Evolutionary conservation across 2,888 invertebrate species (phyloP).

Genomic region (Latrodectus hesperus): DNA sequence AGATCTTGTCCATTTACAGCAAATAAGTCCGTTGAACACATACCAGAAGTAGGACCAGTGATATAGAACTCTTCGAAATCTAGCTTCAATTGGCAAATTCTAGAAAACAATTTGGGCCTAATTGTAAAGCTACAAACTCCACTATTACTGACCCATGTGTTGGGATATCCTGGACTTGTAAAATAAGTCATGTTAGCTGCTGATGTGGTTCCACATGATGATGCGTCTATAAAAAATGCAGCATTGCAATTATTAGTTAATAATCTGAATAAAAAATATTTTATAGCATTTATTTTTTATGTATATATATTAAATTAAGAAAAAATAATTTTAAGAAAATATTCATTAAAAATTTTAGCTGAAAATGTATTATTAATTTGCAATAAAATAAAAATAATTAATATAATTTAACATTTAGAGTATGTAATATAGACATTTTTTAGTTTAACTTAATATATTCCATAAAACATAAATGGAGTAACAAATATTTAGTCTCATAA

Average conservation of each 20-base stretch:
- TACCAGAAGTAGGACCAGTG: conserved; percentile 63
- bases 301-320: no score
- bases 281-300: no score
- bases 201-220: conserved; percentile 46
- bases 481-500: no score
- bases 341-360: no score
- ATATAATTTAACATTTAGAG: no score
- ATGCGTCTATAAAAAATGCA: conserved; percentile 25
- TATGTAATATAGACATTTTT: no score
- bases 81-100: conserved; percentile 70
- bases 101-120: conserved; percentile 54
- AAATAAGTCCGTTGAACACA: conserved; percentile 67
- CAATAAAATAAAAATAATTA: no score
- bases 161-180: conserved; percentile 68
- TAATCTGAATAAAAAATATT: no score
- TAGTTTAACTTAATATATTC: no score
- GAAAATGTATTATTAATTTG: no score
- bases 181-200: conserved; percentile 61
- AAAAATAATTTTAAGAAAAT: no score
- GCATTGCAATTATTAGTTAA: not conserved
- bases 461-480: no score
- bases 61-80: conserved; percentile 70
- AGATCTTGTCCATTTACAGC: conserved; percentile 69
- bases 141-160: conserved; percentile 12
- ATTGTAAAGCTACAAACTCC: conserved; percentile 67